Base-by-base conservation (phyloP, 2,888 invertebrate genomes). In the Asteroscopus sphinx region DNA sequence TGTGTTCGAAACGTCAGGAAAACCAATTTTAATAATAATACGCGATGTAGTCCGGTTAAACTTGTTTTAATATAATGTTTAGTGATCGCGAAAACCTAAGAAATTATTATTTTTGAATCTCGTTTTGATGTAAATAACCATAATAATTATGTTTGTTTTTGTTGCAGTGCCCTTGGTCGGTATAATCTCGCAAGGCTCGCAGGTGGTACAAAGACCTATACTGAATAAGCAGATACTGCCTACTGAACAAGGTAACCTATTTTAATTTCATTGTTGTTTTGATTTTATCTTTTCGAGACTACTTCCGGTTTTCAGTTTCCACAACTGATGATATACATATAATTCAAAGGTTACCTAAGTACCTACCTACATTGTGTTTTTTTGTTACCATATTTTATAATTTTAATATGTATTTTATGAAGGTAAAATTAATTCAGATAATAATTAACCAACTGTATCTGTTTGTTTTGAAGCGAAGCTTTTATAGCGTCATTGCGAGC, bases 121-220 rank as follows among this genome's bases (percentile, higher is more conserved):
- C 4, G 21, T 21, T 15, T 26, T 32, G 17, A 28, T 32, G 12
- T 28, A 7, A 30, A 26, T 39, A 16, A 42, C n/a, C n/a, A n/a
- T n/a, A n/a, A n/a, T n/a, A n/a, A n/a, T n/a, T n/a, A 21, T 4
- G 32, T 15, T 4, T 52, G 37, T 67, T 60, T 74, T 72, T 68
- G 51, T 90, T 89, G 45, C 89, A 94, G 94, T 91, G 70, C 90
- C 92, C 17, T 63, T 94, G 49, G 73, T 94, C 2, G 94, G 94
- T 13, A 90, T 94, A 45, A 89, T 94, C 63, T 77, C 92, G 1
- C 93, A 94, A 78, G 94, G 94, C 21, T 93, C 94, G 4, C 94
- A 93, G 73, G 94, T 94, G 25, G 94, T 94, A 8, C 94, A 94
- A 65, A 84, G 94, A 42, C 94, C 94, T 9, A 77, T 94, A 58